Conservation (phyloP, 2,888 invertebrate genomes). For the Plagodis dolabraria region DNA sequence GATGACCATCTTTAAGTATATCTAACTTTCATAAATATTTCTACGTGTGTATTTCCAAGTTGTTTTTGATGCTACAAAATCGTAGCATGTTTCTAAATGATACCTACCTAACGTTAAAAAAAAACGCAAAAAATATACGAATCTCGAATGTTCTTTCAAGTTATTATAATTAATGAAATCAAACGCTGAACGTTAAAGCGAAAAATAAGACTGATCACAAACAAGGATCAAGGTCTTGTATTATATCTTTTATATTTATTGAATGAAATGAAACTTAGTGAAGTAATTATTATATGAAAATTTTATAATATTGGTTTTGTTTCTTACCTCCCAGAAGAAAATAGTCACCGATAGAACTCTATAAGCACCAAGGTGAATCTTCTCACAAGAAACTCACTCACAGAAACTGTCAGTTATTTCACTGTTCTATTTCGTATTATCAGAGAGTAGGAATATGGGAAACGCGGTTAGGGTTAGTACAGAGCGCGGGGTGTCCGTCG, state of each 20-base stretch:
- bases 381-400: conserved; percentile 50
- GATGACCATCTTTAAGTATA: too few relatives aligned
- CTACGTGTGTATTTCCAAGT: background rate
- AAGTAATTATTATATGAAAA: too few relatives aligned
- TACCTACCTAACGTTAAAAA: conserved; percentile 1
- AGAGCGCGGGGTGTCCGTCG: conserved; percentile 61
- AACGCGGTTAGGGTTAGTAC: conserved; percentile 36
- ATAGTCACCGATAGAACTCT: conserved; percentile 62
- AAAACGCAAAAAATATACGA: conserved; percentile 5
- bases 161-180: too few relatives aligned
- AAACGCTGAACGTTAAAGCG: too few relatives aligned
- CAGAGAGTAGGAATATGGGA: conserved; percentile 18
- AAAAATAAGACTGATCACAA: too few relatives aligned
- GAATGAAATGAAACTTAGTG: too few relatives aligned
- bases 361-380: conserved; percentile 47
- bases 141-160: background rate
- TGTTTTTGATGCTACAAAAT: conserved; percentile 6
- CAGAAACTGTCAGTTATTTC: conserved; percentile 41
- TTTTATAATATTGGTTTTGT: background rate
- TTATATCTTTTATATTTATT: too few relatives aligned
- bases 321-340: conserved; percentile 67
- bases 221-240: too few relatives aligned
- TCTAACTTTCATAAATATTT: background rate
- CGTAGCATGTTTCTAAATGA: conserved; percentile 5
- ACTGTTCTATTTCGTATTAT: conserved; percentile 19